These are phyloP conservation scores for Cosmia trapezina DNA, from an alignment of 2,888 invertebrate genomes.

Conservation along the genomic window DNA sequence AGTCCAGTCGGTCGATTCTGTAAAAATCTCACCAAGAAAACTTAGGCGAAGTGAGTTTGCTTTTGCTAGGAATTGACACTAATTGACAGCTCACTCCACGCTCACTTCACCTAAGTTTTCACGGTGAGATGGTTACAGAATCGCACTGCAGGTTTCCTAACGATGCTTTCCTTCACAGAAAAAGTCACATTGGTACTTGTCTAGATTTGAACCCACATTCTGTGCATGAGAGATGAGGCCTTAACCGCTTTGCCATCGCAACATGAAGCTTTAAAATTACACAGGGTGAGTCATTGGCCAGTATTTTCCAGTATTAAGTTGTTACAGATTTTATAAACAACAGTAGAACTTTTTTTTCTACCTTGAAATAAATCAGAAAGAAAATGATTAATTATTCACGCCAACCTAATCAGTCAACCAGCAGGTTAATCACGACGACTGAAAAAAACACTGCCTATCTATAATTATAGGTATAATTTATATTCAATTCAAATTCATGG, in stretches of 20 bases:
- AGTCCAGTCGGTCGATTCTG: too few relatives aligned
- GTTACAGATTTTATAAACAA: background rate
- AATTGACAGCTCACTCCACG: too few relatives aligned
- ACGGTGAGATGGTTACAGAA: too few relatives aligned
- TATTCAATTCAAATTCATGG: slow-evolving; percentile 4
- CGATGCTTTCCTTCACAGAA: background rate
- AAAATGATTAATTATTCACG: background rate
- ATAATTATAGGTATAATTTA: too few relatives aligned
- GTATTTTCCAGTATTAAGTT: too few relatives aligned
- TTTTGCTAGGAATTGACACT: too few relatives aligned
- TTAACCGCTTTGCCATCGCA: too few relatives aligned
- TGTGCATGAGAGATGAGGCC: background rate
- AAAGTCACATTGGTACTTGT: background rate
- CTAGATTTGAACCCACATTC: background rate
- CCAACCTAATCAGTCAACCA: slow-evolving; percentile 19
- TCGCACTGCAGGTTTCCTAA: background rate
- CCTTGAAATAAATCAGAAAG: background rate
- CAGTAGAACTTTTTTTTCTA: background rate
- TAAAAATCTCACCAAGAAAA: too few relatives aligned
- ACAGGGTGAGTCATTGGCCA: background rate
- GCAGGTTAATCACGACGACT: background rate
- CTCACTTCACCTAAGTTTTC: too few relatives aligned
- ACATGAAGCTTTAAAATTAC: background rate
- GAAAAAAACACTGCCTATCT: background rate
- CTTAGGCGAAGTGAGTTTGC: too few relatives aligned